Percentiles rank a stretch among this genome's conserved stretches.
Evolutionary conservation across 2,797 vertebrate species (phyloP).

Genomic region (Muscicapa comitata): DNA sequence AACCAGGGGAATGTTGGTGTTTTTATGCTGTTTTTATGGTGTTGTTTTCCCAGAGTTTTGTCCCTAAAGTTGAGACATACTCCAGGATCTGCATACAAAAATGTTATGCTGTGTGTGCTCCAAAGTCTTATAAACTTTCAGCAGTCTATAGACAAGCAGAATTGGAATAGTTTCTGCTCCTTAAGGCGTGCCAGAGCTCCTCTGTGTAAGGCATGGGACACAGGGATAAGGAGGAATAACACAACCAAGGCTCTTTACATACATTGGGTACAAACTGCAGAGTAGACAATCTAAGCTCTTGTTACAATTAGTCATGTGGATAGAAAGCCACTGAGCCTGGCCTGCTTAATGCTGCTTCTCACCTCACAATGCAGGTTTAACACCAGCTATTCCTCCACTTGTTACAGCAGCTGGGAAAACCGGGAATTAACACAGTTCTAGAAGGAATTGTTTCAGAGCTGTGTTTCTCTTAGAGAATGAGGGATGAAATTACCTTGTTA

Average conservation of each 20-base stretch:
- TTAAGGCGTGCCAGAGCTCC: not conserved
- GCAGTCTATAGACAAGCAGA: not conserved
- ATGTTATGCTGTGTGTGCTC: not conserved
- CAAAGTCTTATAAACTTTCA: not conserved
- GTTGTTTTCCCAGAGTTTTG: not conserved
- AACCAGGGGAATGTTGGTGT: not conserved
- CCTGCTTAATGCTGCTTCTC: not conserved
- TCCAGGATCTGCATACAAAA: not conserved
- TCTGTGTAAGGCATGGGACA: not conserved
- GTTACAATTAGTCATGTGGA: not conserved
- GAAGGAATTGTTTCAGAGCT: not conserved
- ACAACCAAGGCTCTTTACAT: not conserved
- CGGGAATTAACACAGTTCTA: not conserved
- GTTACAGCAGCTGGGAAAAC: not conserved
- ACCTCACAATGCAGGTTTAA: not conserved
- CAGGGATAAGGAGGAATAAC: not conserved
- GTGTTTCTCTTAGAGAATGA: not conserved
- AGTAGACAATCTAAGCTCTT: not conserved
- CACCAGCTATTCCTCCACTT: not conserved
- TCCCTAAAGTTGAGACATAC: not conserved
- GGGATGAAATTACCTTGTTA: not conserved
- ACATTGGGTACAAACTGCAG: not conserved
- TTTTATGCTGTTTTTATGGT: not conserved
- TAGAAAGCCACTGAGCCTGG: not conserved
- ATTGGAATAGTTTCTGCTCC: not conserved